Evolutionary conservation across 1,140 invertebrate species (phyloP).

Genomic region (Hylaeus volcanicus): DNA sequence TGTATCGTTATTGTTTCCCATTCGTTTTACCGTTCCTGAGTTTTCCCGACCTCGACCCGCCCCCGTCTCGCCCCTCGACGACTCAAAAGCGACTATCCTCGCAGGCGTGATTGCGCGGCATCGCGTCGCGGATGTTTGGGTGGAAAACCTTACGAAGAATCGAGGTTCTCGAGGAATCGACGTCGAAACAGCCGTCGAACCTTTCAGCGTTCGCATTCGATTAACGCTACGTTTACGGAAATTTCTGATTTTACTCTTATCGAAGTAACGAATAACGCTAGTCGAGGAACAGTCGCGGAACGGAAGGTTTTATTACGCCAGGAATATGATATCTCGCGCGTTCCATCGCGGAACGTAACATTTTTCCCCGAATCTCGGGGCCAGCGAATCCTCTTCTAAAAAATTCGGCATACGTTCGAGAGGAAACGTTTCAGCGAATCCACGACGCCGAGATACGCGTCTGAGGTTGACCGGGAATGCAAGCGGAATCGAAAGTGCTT

Average conservation of each 20-base stretch:
- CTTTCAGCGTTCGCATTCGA: no score
- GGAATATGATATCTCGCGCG: background rate
- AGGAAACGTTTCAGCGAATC: slow-evolving; percentile 19
- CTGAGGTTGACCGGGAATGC: slow-evolving; percentile 13
- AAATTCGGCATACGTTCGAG: slow-evolving; percentile 38
- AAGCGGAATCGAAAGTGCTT: slow-evolving; percentile 47
- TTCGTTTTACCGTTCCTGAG: slow-evolving; percentile 25
- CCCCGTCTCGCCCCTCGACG: background rate
- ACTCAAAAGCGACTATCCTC: slow-evolving; percentile 8
- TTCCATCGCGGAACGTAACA: background rate
- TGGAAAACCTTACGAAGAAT: background rate
- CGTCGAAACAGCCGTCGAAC: no score
- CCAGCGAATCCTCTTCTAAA: background rate
- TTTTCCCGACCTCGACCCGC: no score
- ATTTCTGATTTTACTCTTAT: no score
- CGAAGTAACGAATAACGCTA: no score
- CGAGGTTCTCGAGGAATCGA: no score
- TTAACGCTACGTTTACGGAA: no score
- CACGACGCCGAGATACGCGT: slow-evolving; percentile 16
- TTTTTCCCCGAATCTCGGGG: background rate
- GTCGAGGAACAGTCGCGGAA: background rate
- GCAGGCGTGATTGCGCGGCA: background rate
- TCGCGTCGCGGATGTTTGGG: background rate
- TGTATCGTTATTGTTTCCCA: slow-evolving; percentile 55
- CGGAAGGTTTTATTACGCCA: no score